A percentile compares a stretch with the other conserved stretches of the same genome.
Evolutionary conservation across 2,888 invertebrate species (phyloP).

Genomic region (Tyria jacobaeae): DNA sequence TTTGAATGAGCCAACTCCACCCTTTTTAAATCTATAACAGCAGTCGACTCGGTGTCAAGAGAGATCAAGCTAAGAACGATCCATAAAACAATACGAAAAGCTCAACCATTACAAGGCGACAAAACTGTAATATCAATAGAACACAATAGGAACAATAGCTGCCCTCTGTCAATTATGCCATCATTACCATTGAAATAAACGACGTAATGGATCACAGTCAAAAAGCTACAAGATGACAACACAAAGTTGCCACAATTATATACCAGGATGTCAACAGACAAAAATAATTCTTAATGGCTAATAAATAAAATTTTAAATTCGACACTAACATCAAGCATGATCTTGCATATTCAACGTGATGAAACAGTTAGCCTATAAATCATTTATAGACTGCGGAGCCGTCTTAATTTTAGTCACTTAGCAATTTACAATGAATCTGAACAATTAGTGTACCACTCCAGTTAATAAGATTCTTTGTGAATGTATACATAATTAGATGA

Average conservation of each 20-base stretch:
- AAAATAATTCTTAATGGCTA: slow-evolving; percentile 64
- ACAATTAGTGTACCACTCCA: slow-evolving; percentile 63
- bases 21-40: slow-evolving; percentile 75
- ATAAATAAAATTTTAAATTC: slow-evolving; percentile 60
- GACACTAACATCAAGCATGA: slow-evolving; percentile 54
- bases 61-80: slow-evolving; percentile 66
- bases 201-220: slow-evolving; percentile 81
- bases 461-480: slow-evolving; percentile 51
- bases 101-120: slow-evolving; percentile 83
- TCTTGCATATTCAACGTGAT: slow-evolving; percentile 71
- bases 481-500: slow-evolving; percentile 37
- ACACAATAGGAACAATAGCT: slow-evolving; percentile 85
- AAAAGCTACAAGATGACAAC: slow-evolving; percentile 79
- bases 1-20: slow-evolving; percentile 74
- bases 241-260: slow-evolving; percentile 56
- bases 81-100: slow-evolving; percentile 76
- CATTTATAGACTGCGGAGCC: slow-evolving; percentile 75
- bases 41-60: slow-evolving; percentile 68
- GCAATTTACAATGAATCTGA: slow-evolving; percentile 72
- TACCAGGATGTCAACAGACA: slow-evolving; percentile 46
- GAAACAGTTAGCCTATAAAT: slow-evolving; percentile 79
- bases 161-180: slow-evolving; percentile 85
- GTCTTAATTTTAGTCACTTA: slow-evolving; percentile 74
- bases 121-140: slow-evolving; percentile 83
- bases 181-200: slow-evolving; percentile 85